A percentile compares a stretch with the other conserved stretches of the same genome.
phyloP scores from a whole-genome alignment of 2,113 vertebrate genomes.

The Microcebus griseorufus region DNA sequence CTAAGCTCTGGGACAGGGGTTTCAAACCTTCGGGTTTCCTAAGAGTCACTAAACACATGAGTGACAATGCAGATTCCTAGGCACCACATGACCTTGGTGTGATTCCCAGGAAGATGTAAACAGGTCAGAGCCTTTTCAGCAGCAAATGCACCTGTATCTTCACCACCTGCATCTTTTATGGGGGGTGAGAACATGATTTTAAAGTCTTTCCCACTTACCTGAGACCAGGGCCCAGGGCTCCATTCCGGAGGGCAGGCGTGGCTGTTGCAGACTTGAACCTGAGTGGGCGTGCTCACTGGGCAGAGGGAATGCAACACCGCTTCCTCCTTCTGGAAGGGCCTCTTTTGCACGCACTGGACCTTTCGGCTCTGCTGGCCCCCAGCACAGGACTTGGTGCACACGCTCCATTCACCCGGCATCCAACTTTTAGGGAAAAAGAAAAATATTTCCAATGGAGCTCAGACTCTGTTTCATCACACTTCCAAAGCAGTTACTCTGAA shows the following conservation, averaged over 20 bases:
- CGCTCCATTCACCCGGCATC: constrained; percentile 91
- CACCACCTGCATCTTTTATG: background rate
- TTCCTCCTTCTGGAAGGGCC: constrained; percentile 91
- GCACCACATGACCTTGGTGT: no score
- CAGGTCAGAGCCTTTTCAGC: fast-evolving
- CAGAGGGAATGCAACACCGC: constrained; percentile 90
- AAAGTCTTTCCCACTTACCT: constrained; percentile 84
- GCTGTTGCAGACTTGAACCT: constrained; percentile 90
- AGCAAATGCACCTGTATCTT: background rate
- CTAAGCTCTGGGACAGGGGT: no score
- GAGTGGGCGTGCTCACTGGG: constrained; percentile 90
- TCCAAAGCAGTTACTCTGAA: background rate
- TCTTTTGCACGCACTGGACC: constrained; percentile 92
- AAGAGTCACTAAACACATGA: background rate
- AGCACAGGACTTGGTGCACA: constrained; percentile 92
- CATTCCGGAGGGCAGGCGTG: constrained; percentile 93
- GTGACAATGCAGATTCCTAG: background rate
- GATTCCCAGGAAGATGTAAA: background rate
- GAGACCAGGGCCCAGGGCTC: constrained; percentile 92
- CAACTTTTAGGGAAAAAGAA: constrained; percentile 86
- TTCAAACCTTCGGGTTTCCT: background rate
- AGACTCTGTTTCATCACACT: fast-evolving
- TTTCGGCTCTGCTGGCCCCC: constrained; percentile 92
- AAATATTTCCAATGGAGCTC: background rate
- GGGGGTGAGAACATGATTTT: no score